Base-by-base conservation (phyloP, 1,140 invertebrate species). In the Zaprionus lachaisei region DNA sequence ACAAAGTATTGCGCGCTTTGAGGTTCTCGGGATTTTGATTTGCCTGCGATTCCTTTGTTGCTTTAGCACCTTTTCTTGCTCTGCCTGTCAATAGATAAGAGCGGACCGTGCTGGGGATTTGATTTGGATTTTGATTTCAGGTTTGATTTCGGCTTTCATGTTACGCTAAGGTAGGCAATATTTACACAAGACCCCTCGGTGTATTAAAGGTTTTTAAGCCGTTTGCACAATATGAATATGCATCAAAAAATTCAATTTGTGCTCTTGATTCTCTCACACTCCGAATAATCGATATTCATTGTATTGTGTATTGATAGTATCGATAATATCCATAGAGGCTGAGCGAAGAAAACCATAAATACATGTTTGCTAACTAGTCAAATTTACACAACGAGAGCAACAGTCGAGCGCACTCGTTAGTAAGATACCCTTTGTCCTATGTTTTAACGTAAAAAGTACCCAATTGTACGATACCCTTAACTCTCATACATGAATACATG, bases 71-170 rank as follows among this genome's bases (percentile, higher is more conserved):
- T 66, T 67, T 20, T 41, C 37, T 38, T 24, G 20, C 26, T 49
- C 38, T 41, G 38, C 24, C 68, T 65, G 68, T 71, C 73, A 72
- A 70, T 76, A 64, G 68, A 64, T 76, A 76, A 60, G 55, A 64
- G 31, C 47, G 22, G 41, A 7, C 41, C 41, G 41, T 47, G 24
- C 12, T 15, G 28, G 20, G n/a, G 5, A 55, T 47, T 24, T 44
- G 63, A 37, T 47, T 68, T 47, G 41, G 65, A 51, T 24, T 51
- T 51, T 14, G 51, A 26, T 47, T 49, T 47, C 28, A 38, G 22
- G 12, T 24, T 51, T 14, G 11, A 14, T 17, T 47, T 17, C 6
- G n/a, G n/a, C 24, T 47, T 28, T 57, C n/a, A 20, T 61, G 41
- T 47, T 38, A 26, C 5, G 2, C 17, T 37, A 61, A 71, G 58